Evolutionary conservation across 2,797 vertebrate species (phyloP).

Genomic region (Periophthalmus magnuspinnatus): DNA sequence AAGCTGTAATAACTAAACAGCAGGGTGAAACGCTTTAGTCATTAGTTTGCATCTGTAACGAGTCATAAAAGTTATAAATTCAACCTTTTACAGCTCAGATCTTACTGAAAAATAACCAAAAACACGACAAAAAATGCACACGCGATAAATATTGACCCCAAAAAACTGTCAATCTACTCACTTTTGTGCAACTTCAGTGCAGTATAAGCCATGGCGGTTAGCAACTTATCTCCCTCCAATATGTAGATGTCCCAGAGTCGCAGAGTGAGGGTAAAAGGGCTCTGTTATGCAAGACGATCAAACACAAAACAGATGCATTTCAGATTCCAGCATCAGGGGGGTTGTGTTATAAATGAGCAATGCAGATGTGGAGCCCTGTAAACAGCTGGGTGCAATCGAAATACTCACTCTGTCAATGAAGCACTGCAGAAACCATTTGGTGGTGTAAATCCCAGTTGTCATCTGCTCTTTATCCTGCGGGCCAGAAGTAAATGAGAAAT

Average conservation of each 20-base stretch:
- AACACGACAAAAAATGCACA: too few species aligned
- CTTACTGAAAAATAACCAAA: too few species aligned
- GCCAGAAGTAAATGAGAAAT: slow-evolving; percentile 24
- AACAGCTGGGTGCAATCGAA: slow-evolving; percentile 21
- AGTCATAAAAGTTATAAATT: too few species aligned
- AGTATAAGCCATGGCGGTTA: slow-evolving; percentile 84
- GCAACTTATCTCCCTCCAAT: slow-evolving; percentile 82
- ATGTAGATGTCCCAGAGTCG: slow-evolving; percentile 89
- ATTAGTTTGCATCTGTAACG: too few species aligned
- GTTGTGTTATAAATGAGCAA: slow-evolving; percentile 12
- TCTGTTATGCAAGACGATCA: slow-evolving; percentile 71
- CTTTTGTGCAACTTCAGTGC: slow-evolving; percentile 87
- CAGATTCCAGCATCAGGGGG: background rate
- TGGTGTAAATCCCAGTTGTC: slow-evolving; percentile 90
- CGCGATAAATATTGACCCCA: too few species aligned
- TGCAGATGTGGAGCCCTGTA: slow-evolving; percentile 4
- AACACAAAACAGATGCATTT: slow-evolving; percentile 11
- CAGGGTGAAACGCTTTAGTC: too few species aligned
- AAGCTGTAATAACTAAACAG: too few species aligned
- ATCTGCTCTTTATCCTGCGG: slow-evolving; percentile 93
- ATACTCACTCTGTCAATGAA: slow-evolving; percentile 91
- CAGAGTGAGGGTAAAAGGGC: slow-evolving; percentile 85
- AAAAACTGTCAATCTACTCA: slow-evolving; percentile 68
- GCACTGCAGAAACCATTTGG: slow-evolving; percentile 95
- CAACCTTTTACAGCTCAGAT: too few species aligned